Base-by-base conservation (phyloP, 2,888 invertebrate genomes). In the Luperina nickerlii region DNA sequence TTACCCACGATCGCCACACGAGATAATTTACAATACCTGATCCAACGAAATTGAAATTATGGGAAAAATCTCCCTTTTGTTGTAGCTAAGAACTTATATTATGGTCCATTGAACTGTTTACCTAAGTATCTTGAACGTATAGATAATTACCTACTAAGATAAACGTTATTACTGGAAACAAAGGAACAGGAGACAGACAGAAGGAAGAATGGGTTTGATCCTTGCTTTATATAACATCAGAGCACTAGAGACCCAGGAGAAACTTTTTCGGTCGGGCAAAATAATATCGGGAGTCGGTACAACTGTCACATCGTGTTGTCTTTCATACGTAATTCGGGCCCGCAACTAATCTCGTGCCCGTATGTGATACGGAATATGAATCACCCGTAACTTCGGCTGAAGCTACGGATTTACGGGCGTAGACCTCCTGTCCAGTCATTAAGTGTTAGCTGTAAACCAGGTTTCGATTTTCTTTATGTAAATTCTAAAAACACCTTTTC, bases 31-130 rank as follows among this genome's bases (percentile, higher is more conserved):
- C 63, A 60, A 68, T 57, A 57, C 54, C 54, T 57, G 42, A 68
- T 51, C 74, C 67, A 77, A 79, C 76, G 38, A 84, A 76, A 84
- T 79, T 84, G 72, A 75, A 76, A 79, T 79, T 74, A 85, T 86
- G 86, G 76, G 86, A 86, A 86, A 72, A 76, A 71, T 85, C 85
- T 87, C 79, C 79, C 85, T 87, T 85, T 82, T 81, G 80, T 87
- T 81, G 54, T 4, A 4, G 5, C 5, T 45, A 32, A 48, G 11
- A n/a, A n/a, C n/a, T n/a, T 48, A 45, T 27, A 66, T 51, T 72
- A 42, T 20, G n/a, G 72, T 62, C 32, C 67, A 75, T 76, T 82
- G 65, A 74, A 74, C 76, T 67, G n/a, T 65, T 38, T 70, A 51
- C 42, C 8, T 70, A 66, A 54, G 15, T 54, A 62, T 48, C n/a